Base-by-base conservation (phyloP, 2,797 vertebrate genomes). In the Tenualosa ilisha region DNA sequence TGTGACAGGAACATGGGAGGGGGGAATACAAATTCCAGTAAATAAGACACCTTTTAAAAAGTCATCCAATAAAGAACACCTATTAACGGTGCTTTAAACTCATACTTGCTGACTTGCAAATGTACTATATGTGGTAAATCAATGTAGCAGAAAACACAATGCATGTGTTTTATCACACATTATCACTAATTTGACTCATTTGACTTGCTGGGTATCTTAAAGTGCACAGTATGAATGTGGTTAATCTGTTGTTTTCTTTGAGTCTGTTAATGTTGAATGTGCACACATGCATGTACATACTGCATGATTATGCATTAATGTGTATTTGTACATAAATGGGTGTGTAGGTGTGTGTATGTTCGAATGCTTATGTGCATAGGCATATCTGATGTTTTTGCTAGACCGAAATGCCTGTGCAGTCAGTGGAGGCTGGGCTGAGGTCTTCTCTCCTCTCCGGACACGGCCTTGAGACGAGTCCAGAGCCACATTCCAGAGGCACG, bases 401-500 rank as follows among this genome's bases (percentile, higher is more conserved):
- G 59, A 63, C 6, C 24, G 59, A 63, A 24, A 11, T 24, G 59
- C 6, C 59, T 63, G n/a, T 11, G n/a, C 22, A 63, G 59, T 63
- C 22, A 63, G 59, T 63, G 59, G n/a, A 6, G 59, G 22, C 59
- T 63, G 59, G 59, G 59, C 59, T 63, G n/a, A 24, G n/a, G 59
- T n/a, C 72, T 46, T 43, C 26, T 46, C 37, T 46, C 72, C 72
- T 79, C 72, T 79, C 72, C 17, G 40, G 72, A 79, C 72, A 46
- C 72, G 72, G 72, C 72, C 72, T 79, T 79, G 72, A 79, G 43
- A 13, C 40, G 3, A 6, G 40, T 79, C 72, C 37, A 79, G 72
- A 43, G 20, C 72, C 72, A 79, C 72, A 79, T 79, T 79, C 72
- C 72, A 46, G 72, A 46, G 20, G 72, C 72, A 20, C 72, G 40